A percentile compares a stretch with the other conserved stretches of the same genome.
Evolutionary conservation across 1,140 invertebrate species (phyloP).

Genomic region (Pachypsylla venusta): DNA sequence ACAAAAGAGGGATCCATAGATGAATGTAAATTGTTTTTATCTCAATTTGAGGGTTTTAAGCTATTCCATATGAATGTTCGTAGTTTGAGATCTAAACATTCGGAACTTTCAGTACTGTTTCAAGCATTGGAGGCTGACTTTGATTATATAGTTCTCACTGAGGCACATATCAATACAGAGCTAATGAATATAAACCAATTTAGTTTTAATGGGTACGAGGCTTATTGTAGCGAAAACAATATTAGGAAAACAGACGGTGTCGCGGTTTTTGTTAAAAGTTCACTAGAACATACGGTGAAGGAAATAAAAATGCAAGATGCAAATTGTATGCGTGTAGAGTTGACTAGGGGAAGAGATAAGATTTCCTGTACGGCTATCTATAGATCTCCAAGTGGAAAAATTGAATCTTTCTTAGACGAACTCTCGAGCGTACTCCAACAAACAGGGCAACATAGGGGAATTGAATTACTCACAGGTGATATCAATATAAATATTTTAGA

Average conservation of each 20-base stretch:
- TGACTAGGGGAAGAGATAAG: too few relatives aligned
- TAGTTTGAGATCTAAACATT: neutral
- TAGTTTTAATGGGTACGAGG: constrained; percentile 1
- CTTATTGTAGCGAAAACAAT: neutral
- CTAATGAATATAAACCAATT: neutral
- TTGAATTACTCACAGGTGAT: neutral
- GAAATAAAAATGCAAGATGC: neutral
- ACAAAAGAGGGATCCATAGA: neutral
- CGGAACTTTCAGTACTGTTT: neutral
- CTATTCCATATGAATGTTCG: constrained; percentile 5
- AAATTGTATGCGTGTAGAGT: neutral
- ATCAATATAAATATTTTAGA: constrained; percentile 5
- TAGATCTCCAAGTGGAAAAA: too few relatives aligned
- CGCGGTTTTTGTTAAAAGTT: neutral
- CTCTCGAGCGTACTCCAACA: neutral
- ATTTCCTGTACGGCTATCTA: too few relatives aligned
- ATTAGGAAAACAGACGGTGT: neutral
- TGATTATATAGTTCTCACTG: neutral
- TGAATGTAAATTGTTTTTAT: neutral
- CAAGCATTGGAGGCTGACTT: neutral
- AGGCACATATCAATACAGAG: neutral
- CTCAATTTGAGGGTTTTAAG: neutral
- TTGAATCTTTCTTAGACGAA: neutral
- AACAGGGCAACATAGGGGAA: neutral
- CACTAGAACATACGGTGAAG: neutral